Percentiles rank a stretch among this genome's conserved stretches.
Evolutionary conservation across 2,113 vertebrate species (phyloP).

Genomic region (Esox niger): DNA sequence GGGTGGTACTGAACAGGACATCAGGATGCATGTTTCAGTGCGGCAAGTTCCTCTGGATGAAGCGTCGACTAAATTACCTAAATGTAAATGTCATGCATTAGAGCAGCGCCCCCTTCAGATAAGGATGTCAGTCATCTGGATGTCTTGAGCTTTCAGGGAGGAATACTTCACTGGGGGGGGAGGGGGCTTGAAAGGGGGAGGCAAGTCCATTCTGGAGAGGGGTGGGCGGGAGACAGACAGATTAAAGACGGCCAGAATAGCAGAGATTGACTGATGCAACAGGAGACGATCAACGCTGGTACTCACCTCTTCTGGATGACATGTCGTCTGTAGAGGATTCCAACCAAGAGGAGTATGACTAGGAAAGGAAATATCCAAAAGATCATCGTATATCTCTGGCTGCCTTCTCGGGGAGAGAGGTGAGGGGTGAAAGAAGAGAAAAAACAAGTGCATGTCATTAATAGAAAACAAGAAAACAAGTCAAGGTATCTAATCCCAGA

Average conservation of each 20-base stretch:
- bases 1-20: no score
- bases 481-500: no score
- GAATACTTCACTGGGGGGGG: slow-evolving; percentile 70
- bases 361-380: slow-evolving; percentile 40
- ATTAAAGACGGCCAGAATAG: neutral
- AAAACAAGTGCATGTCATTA: no score
- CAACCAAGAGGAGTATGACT: slow-evolving; percentile 23
- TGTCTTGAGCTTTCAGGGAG: slow-evolving; percentile 20
- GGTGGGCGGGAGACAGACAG: neutral
- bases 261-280: neutral
- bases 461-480: no score
- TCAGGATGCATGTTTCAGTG: no score
- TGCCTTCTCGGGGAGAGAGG: neutral
- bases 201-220: slow-evolving; percentile 59
- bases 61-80: no score
- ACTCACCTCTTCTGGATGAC: slow-evolving; percentile 51
- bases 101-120: slow-evolving; percentile 8
- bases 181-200: slow-evolving; percentile 71
- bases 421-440: neutral
- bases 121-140: slow-evolving; percentile 24
- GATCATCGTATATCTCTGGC: slow-evolving; percentile 2
- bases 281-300: no score
- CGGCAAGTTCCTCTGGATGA: no score
- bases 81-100: no score
- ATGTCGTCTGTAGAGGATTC: slow-evolving; percentile 47